Evolutionary conservation across 2,888 invertebrate genomes (phyloP).

Genomic region (Allygus modestus): DNA sequence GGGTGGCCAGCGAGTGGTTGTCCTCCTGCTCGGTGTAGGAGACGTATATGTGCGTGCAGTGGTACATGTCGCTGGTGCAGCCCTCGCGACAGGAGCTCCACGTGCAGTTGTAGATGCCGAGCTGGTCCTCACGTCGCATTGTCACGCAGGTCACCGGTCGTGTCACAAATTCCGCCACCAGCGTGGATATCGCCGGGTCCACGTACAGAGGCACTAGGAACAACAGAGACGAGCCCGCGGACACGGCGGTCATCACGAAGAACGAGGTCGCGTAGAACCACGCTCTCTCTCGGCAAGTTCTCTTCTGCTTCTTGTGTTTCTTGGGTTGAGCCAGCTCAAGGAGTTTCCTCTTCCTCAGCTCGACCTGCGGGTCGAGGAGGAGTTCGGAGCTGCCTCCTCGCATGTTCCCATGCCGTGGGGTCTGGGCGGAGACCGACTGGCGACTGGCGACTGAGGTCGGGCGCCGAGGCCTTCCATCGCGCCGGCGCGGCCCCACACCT

Average conservation of each 20-base stretch:
- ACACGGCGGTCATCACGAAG: conserved; percentile 83
- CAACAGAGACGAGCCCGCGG: conserved; percentile 84
- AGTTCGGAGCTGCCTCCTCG: conserved; percentile 89
- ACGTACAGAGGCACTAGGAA: conserved; percentile 87
- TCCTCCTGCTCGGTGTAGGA: conserved; percentile 69
- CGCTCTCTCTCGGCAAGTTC: conserved; percentile 82
- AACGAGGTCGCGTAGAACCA: conserved; percentile 85
- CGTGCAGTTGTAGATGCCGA: conserved; percentile 87
- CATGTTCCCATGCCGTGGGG: conserved; percentile 71
- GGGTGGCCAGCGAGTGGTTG: conserved; percentile 62
- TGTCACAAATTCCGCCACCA: conserved; percentile 82
- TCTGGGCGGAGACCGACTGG: neutral
- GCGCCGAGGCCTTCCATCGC: conserved; percentile 64
- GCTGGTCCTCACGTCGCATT: conserved; percentile 82
- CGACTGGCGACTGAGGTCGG: conserved; percentile 65
- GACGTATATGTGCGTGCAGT: conserved; percentile 83
- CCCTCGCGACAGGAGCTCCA: conserved; percentile 90
- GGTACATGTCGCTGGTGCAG: conserved; percentile 87
- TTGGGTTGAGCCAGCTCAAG: conserved; percentile 79
- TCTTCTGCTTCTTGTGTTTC: conserved; percentile 77
- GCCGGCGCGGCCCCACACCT: conserved; percentile 61
- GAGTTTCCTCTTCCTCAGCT: conserved; percentile 81
- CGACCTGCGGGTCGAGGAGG: conserved; percentile 86
- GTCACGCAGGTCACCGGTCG: conserved; percentile 86
- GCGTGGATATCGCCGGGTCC: conserved; percentile 81